These are phyloP conservation scores for Hirtodrosophila confusa DNA, from an alignment of 2,888 invertebrate species.

Conservation along the genomic window DNA sequence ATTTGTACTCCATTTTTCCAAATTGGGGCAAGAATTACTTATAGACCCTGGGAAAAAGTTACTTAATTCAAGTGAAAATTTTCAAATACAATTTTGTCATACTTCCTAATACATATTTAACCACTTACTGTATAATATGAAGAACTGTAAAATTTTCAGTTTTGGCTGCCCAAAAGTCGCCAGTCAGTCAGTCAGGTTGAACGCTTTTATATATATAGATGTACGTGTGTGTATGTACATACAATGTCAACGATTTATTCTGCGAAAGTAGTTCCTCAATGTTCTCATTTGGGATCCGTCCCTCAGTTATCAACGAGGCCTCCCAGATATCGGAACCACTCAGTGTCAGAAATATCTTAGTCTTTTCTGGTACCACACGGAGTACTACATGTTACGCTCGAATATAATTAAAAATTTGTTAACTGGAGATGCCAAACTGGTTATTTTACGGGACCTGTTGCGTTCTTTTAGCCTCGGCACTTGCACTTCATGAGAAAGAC, in stretches of 20 bases:
- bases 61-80: too few species aligned
- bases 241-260: constrained; percentile 50
- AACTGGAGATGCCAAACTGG: constrained; percentile 34
- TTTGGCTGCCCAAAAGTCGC: too few species aligned
- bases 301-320: constrained; percentile 45
- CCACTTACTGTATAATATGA: not conserved
- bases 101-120: too few species aligned
- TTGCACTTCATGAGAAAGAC: constrained; percentile 24
- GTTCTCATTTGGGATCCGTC: constrained; percentile 19
- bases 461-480: constrained; percentile 23
- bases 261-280: constrained; percentile 14
- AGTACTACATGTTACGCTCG: not conserved
- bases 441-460: constrained; percentile 15
- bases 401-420: constrained; percentile 8
- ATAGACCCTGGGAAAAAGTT: too few species aligned
- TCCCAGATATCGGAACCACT: constrained; percentile 28
- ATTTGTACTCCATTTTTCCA: too few species aligned
- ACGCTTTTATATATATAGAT: too few species aligned
- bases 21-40: too few species aligned
- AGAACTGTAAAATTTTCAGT: too few species aligned
- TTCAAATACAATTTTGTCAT: too few species aligned
- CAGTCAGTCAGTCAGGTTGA: too few species aligned
- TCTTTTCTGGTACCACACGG: constrained; percentile 1
- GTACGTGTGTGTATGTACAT: constrained; percentile 15
- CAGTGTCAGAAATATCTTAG: not conserved